phyloP scores from a whole-genome alignment of 2,797 vertebrate species.

The Tragelaphus eurycerus region DNA sequence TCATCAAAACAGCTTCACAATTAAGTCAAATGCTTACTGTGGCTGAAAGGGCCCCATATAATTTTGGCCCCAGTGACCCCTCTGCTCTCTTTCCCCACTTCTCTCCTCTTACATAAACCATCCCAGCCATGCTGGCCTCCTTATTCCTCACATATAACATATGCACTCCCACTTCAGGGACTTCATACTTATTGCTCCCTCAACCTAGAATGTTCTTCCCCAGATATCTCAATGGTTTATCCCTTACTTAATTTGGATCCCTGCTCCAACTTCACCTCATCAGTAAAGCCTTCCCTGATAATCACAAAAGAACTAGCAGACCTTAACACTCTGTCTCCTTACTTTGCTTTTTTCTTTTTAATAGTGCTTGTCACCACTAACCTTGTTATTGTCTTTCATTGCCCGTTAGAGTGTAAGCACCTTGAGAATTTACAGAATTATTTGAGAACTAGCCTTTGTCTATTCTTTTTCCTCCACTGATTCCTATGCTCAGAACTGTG shows the following conservation, averaged over 20 bases:
- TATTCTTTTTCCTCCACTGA: neutral
- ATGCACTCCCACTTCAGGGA: neutral
- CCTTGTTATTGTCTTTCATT: neutral
- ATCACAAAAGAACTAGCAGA: neutral
- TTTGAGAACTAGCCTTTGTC: neutral
- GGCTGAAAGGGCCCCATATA: neutral
- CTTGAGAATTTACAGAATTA: neutral
- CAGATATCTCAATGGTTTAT: neutral
- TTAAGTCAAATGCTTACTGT: neutral
- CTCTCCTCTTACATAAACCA: neutral
- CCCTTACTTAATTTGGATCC: neutral
- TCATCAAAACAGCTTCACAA: neutral
- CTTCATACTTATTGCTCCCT: neutral
- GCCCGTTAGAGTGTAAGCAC: neutral
- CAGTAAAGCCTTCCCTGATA: neutral
- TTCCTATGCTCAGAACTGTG: neutral
- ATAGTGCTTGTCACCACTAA: neutral
- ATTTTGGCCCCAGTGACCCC: too few relatives aligned
- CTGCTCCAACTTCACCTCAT: neutral
- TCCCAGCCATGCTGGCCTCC: neutral
- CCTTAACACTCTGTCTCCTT: neutral
- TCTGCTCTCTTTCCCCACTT: neutral
- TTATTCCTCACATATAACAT: neutral
- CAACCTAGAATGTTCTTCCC: neutral
- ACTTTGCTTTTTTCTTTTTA: neutral